Evolutionary conservation across 2,888 invertebrate species (phyloP).

Genomic region (Crepidodera aurea): DNA sequence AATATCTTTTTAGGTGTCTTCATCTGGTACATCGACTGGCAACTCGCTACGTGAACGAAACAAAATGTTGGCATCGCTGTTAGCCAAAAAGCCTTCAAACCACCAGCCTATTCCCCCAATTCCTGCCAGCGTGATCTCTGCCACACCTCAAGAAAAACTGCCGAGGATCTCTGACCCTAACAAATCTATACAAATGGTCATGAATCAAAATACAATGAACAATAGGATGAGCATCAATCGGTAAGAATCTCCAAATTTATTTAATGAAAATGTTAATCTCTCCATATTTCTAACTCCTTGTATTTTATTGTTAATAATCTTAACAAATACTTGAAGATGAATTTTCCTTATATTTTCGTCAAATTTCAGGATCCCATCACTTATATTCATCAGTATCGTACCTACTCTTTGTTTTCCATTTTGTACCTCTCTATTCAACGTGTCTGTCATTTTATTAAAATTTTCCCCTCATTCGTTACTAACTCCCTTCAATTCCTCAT

Average conservation of each 20-base stretch:
- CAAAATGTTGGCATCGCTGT: constrained; percentile 82
- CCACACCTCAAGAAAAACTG: constrained; percentile 76
- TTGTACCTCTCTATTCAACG: no score
- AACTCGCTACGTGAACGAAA: constrained; percentile 84
- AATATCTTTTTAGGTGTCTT: constrained; percentile 52
- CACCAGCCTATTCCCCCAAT: constrained; percentile 72
- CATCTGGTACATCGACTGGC: constrained; percentile 52
- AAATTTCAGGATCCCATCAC: no score
- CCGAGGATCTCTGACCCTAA: constrained; percentile 59
- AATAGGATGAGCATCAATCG: constrained; percentile 33
- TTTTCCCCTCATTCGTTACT: no score
- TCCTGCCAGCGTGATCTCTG: constrained; percentile 70
- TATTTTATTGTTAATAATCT: no score
- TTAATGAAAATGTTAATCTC: background rate
- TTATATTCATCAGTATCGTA: no score
- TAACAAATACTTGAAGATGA: no score
- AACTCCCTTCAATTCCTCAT: no score
- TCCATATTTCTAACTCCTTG: no score
- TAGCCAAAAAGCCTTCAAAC: constrained; percentile 74
- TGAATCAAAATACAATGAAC: constrained; percentile 45
- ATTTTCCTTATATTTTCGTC: no score
- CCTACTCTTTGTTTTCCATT: no score
- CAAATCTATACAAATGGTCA: constrained; percentile 48
- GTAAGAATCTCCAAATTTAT: constrained; percentile 19
- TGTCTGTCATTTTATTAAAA: no score